A percentile compares a stretch with the other conserved stretches of the same genome.
Conservation (phyloP, 2,797 vertebrate species). For the Decapterus maruadsi region DNA sequence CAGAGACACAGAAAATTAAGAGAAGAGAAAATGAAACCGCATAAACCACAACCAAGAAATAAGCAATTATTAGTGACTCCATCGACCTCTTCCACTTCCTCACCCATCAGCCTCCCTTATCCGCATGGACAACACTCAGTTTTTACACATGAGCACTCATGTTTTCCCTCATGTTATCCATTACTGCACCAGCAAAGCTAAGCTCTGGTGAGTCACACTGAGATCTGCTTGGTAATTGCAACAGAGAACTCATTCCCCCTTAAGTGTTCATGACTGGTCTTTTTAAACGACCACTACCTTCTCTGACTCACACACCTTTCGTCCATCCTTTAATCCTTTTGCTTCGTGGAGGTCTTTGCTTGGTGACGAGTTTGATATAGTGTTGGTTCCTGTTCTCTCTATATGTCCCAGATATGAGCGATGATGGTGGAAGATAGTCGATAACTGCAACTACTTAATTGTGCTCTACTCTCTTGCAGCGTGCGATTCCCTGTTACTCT, state of each 20-base stretch:
- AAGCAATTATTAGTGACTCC: slow-evolving; percentile 23
- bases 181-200: slow-evolving; percentile 42
- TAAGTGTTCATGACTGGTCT: slow-evolving; percentile 71
- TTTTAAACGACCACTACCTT: slow-evolving; percentile 59
- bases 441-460: neutral
- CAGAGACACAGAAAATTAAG: slow-evolving; percentile 12
- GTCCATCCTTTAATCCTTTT: slow-evolving; percentile 50
- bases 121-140: slow-evolving; percentile 28
- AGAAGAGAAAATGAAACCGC: slow-evolving; percentile 16
- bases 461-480: neutral
- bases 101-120: neutral
- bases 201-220: slow-evolving; percentile 55
- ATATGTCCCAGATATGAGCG: neutral
- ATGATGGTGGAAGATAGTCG: neutral
- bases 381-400: slow-evolving; percentile 9
- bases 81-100: slow-evolving; percentile 8
- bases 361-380: slow-evolving; percentile 14
- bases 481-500: slow-evolving; percentile 14
- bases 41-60: slow-evolving; percentile 14
- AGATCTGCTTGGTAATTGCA: slow-evolving; percentile 47
- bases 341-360: neutral
- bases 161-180: slow-evolving; percentile 34
- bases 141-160: slow-evolving; percentile 53
- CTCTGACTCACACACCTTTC: slow-evolving; percentile 11
- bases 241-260: slow-evolving; percentile 49